Conservation (phyloP, 35 echinoderm and acorn worm species). For the Ophioderma brevispina region DNA sequence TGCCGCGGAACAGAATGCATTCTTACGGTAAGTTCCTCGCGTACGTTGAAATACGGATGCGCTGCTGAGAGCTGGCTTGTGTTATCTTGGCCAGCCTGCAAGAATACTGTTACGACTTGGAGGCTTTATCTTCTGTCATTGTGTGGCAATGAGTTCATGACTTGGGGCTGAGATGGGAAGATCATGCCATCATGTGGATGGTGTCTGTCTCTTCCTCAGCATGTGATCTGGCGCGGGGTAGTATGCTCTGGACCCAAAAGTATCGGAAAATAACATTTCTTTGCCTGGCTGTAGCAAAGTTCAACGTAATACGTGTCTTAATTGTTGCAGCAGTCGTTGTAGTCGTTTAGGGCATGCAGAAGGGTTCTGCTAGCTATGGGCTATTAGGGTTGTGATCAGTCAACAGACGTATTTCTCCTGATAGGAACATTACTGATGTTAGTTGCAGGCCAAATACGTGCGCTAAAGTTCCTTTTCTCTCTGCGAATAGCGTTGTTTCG, state of each 20-base stretch:
- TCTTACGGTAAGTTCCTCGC: too few species aligned
- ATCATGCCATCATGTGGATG: conserved; percentile 15
- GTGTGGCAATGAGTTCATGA: conserved; percentile 9
- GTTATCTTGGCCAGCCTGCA: neutral
- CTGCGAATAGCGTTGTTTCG: conserved; percentile 73
- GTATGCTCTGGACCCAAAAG: conserved; percentile 47
- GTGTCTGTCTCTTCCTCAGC: conserved; percentile 37
- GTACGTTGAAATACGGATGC: too few species aligned
- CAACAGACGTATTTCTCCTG: conserved; percentile 23
- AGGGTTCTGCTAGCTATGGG: neutral
- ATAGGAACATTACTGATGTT: conserved; percentile 48
- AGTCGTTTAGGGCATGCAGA: neutral
- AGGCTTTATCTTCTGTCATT: conserved; percentile 26
- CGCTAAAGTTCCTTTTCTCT: conserved; percentile 81
- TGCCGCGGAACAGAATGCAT: conserved; percentile 49
- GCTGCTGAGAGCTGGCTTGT: neutral
- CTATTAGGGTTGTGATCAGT: conserved; percentile 57
- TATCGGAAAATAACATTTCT: conserved; percentile 75
- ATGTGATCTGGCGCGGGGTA: neutral
- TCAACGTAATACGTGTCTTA: conserved; percentile 58
- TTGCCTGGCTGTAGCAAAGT: conserved; percentile 52
- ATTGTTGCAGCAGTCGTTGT: conserved; percentile 10
- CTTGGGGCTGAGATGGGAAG: conserved; percentile 17
- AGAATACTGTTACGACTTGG: neutral
- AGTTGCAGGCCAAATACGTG: conserved; percentile 73